Conservation (phyloP, 92 coral and sea anemone genomes). For the Porites evermanni region DNA sequence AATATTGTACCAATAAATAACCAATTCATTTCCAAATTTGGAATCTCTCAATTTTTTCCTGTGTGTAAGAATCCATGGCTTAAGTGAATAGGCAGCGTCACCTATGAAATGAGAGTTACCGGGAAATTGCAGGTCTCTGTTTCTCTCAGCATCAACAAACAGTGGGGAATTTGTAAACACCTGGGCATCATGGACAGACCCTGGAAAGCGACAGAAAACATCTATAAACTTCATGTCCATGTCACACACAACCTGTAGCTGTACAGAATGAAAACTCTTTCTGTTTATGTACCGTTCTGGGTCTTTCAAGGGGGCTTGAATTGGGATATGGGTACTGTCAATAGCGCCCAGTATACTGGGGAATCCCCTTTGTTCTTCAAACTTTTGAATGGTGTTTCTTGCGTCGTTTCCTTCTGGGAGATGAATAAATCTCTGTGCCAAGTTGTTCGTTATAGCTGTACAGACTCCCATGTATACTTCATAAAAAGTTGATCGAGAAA, state of each 20-base stretch:
- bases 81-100: slow-evolving; percentile 68
- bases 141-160: slow-evolving; percentile 53
- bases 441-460: slow-evolving; percentile 32
- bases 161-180: slow-evolving; percentile 39
- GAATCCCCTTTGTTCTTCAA: slow-evolving; percentile 29
- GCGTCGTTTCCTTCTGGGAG: slow-evolving; percentile 46
- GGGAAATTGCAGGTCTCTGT: slow-evolving; percentile 59
- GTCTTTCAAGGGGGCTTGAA: slow-evolving; percentile 22
- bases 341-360: slow-evolving; percentile 37
- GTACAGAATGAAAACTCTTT: slow-evolving; percentile 33
- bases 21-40: too few species aligned
- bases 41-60: too few species aligned
- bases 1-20: too few species aligned
- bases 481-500: too few species aligned
- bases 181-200: slow-evolving; percentile 40
- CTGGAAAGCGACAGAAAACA: slow-evolving; percentile 42
- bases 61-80: slow-evolving; percentile 54
- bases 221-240: slow-evolving; percentile 6
- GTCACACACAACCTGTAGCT: slow-evolving; percentile 40
- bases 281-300: slow-evolving; percentile 53
- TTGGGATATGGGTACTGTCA: slow-evolving; percentile 50
- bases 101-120: slow-evolving; percentile 67
- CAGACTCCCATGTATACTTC: too few species aligned
- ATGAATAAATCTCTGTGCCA: slow-evolving; percentile 44
- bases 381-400: slow-evolving; percentile 31